phyloP scores from a whole-genome alignment of 2,888 invertebrate species.

The Frankliniella intonsa region DNA sequence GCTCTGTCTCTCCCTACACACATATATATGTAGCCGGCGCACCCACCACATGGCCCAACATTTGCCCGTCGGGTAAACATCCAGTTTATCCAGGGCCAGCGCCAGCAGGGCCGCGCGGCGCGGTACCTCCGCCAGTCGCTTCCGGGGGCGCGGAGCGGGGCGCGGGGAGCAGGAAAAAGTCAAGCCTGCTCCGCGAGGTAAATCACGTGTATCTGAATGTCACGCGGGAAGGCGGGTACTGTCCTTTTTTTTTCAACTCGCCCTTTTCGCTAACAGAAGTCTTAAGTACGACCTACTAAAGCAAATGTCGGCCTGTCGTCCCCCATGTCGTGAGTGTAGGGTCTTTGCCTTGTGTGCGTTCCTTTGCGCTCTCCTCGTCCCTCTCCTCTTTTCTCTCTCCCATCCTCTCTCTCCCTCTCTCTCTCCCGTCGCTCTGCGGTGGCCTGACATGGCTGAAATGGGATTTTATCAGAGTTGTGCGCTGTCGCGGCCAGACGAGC shows the following conservation, averaged over 20 bases:
- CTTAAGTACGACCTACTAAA: too few species aligned
- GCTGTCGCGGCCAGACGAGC: background rate
- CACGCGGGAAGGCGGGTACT: background rate
- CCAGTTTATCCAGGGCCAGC: background rate
- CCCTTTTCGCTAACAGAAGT: background rate
- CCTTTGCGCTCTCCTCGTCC: background rate
- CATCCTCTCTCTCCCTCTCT: background rate
- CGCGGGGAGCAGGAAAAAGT: background rate
- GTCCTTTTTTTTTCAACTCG: background rate
- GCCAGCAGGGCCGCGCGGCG: too few species aligned
- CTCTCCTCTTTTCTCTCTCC: background rate
- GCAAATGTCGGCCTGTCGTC: too few species aligned
- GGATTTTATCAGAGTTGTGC: slow-evolving; percentile 24
- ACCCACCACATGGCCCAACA: background rate
- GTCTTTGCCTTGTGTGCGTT: background rate
- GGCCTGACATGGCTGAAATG: slow-evolving; percentile 19
- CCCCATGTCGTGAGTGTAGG: too few species aligned
- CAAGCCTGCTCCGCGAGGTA: background rate
- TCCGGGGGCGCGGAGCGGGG: background rate
- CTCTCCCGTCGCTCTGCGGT: background rate
- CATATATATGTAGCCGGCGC: background rate
- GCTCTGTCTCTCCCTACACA: too few species aligned
- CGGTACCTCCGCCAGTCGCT: too few species aligned
- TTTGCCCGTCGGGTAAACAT: background rate
- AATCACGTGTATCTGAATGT: background rate